Conservation (phyloP, 2,888 invertebrate genomes). For the Acanthosoma haemorrhoidale region DNA sequence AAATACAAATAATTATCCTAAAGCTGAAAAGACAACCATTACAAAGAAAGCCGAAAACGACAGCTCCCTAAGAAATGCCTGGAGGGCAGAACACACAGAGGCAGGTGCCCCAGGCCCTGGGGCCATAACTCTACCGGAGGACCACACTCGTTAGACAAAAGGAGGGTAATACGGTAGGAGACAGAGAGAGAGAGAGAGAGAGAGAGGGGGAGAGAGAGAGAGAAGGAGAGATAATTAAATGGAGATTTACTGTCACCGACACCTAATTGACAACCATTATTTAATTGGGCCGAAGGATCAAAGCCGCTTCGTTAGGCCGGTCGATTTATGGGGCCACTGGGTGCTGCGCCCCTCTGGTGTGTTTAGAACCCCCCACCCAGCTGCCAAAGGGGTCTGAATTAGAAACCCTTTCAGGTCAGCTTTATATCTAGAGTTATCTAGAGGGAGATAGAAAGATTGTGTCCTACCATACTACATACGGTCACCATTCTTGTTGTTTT, state of each 20-base stretch:
- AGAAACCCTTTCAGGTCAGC: background rate
- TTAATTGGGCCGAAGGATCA: slow-evolving; percentile 33
- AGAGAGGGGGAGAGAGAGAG: background rate
- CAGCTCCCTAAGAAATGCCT: too few relatives aligned
- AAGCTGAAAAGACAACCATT: too few relatives aligned
- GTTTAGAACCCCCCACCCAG: background rate
- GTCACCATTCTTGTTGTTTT: too few relatives aligned
- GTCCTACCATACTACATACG: too few relatives aligned
- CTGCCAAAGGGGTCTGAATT: background rate
- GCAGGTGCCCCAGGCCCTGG: background rate
- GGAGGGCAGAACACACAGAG: background rate
- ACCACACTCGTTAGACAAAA: slow-evolving; percentile 25
- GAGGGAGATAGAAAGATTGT: too few relatives aligned
- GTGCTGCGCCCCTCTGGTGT: background rate
- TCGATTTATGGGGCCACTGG: background rate
- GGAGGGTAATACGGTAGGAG: slow-evolving; percentile 22
- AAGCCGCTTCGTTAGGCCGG: slow-evolving; percentile 13
- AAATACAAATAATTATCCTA: too few relatives aligned
- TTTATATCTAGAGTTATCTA: too few relatives aligned
- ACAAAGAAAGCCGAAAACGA: too few relatives aligned
- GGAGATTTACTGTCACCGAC: slow-evolving; percentile 29
- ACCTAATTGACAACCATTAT: slow-evolving; percentile 36
- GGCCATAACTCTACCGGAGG: too few relatives aligned
- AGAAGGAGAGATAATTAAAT: slow-evolving; percentile 20
- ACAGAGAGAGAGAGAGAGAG: background rate